These are phyloP conservation scores for Adelges cooleyi DNA, from an alignment of 1,140 invertebrate species.

Conservation along the genomic window DNA sequence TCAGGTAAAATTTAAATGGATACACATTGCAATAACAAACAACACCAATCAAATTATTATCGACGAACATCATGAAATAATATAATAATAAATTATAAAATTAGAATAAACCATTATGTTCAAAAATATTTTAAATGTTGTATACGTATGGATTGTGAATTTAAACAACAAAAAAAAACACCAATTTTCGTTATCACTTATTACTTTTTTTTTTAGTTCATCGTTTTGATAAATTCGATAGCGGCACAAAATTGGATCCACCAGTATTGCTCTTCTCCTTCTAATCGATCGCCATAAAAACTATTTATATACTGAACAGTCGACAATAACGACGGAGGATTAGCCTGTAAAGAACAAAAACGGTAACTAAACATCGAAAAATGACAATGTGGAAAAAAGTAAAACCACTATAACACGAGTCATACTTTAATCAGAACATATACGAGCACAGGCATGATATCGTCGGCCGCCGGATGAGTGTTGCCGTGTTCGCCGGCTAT, in stretches of 20 bases:
- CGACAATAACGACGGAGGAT: slow-evolving; percentile 87
- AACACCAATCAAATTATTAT: too few species aligned
- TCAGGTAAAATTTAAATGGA: too few species aligned
- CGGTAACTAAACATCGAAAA: background rate
- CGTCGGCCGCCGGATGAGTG: slow-evolving; percentile 86
- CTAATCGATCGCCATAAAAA: slow-evolving; percentile 71
- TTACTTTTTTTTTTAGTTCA: slow-evolving; percentile 63
- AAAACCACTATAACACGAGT: background rate
- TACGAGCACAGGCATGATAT: slow-evolving; percentile 91
- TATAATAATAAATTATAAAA: too few species aligned
- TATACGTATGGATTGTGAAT: too few species aligned
- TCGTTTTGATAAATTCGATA: slow-evolving; percentile 95
- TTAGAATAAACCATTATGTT: too few species aligned
- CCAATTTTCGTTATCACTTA: too few species aligned
- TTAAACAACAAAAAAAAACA: too few species aligned
- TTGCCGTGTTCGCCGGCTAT: slow-evolving; percentile 57
- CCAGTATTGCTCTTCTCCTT: slow-evolving; percentile 92
- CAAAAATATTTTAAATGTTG: too few species aligned
- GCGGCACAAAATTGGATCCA: slow-evolving; percentile 97
- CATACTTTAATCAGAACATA: slow-evolving; percentile 87
- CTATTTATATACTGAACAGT: slow-evolving; percentile 93
- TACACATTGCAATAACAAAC: too few species aligned
- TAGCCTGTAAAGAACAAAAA: slow-evolving; percentile 52
- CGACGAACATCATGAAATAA: too few species aligned
- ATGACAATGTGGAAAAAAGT: too few species aligned